Evolutionary conservation across 1,140 invertebrate genomes (phyloP), one percentile per base, ranked within the genome.

Genomic region (Agrypnia vestita): DNA sequence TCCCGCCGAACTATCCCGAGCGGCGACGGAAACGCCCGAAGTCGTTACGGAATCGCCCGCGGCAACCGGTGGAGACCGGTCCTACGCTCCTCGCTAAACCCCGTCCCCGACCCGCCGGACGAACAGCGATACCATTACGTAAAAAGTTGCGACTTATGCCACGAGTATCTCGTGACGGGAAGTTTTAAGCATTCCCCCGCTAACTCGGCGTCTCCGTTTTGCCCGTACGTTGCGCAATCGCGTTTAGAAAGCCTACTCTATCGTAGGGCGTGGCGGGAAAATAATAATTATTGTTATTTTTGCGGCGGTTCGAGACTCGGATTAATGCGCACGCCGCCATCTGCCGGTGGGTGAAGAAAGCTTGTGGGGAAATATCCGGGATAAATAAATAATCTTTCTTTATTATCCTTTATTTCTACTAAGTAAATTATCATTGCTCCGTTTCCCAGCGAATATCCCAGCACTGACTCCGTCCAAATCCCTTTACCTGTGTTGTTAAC

Each of bases 261-360:
- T 25, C 0, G 25, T 11, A 59, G 44, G 67, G 67, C 67, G 67
- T 71, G 67, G 67, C 67, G 67, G 67, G 67, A 71, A 71, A 15
- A 49, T 71, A 47, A 51, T 71, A 71, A 71, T 71, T 47, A 69
- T 11, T 15, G 11, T 56, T 71, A 71, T 17, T 71, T 71, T 71
- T 71, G 47, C 15, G 6, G 67, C 67, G 67, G 46, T 71, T 49
- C 49, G 67, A 46, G 46, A 44, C 67, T 71, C 67, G 9, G 67
- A 71, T 71, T 71, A 71, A 71, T 49, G 67, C 46, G 67, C 10
- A 1, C 17, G 51, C 67, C 49, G 46, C 67, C 67, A 71, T 71
- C 67, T 71, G 46, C 15, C 67, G 67, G 67, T 21, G 46, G 46
- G 67, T 46, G 67, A 47, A 6, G 67, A 35, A 62, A 12, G 25